These are phyloP conservation scores for Odocoileus hemionus DNA, from an alignment of 2,113 vertebrate genomes.

Conservation along the genomic window DNA sequence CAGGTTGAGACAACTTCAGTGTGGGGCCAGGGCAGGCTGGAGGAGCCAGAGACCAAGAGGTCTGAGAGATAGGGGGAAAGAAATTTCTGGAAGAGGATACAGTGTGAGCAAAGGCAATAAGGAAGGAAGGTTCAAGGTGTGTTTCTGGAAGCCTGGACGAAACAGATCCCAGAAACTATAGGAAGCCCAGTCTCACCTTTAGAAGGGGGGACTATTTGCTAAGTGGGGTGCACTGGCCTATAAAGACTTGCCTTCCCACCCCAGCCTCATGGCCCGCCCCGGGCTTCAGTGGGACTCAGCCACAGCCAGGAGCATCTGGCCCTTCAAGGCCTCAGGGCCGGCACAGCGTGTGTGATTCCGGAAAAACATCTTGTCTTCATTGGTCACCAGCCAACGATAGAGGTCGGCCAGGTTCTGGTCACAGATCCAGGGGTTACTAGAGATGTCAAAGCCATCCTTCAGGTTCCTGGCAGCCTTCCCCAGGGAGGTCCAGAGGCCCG, in stretches of 20 bases:
- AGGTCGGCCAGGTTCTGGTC: constrained; percentile 74
- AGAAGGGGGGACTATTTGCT: neutral
- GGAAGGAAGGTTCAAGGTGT: rapidly evolving
- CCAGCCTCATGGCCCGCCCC: neutral
- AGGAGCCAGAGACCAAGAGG: neutral
- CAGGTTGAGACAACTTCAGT: neutral
- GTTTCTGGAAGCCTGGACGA: rapidly evolving
- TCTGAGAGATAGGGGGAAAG: neutral
- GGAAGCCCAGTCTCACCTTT: too few species aligned
- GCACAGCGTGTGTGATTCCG: constrained; percentile 64
- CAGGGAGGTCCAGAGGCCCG: constrained; percentile 70
- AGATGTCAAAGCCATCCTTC: constrained; percentile 79
- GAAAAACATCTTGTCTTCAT: constrained; percentile 58
- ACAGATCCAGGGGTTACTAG: constrained; percentile 87
- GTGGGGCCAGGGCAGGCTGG: neutral
- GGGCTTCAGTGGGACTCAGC: neutral
- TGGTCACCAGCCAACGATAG: constrained; percentile 76
- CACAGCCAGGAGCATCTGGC: constrained; percentile 60
- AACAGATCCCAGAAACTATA: rapidly evolving
- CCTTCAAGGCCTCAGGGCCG: constrained; percentile 58
- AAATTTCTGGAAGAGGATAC: neutral
- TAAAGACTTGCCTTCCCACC: neutral
- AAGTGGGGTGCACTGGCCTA: neutral
- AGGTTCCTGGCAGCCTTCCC: constrained; percentile 60
- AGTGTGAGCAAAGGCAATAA: neutral